A percentile compares a stretch with the other conserved stretches of the same genome.
Conservation (phyloP, 53 echinoderm and acorn worm species). For the Luidia sarsii region DNA sequence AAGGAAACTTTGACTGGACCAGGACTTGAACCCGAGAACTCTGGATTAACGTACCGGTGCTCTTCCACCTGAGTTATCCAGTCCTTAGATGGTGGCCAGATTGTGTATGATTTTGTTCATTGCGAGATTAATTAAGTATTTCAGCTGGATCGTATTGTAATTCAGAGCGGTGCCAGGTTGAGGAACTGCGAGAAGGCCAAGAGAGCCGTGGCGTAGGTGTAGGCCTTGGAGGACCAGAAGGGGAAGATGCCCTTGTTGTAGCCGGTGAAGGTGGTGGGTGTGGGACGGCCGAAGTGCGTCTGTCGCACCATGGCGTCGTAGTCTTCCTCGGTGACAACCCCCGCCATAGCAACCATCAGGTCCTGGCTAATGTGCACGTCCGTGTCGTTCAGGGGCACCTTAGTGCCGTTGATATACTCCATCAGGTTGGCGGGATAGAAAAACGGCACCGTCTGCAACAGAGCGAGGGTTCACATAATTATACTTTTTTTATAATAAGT, state of each 20-base stretch:
- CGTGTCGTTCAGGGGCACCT: constrained; percentile 39
- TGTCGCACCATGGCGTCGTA: constrained; percentile 2
- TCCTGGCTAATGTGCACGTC: not conserved
- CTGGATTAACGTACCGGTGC: too few species aligned
- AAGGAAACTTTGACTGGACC: too few species aligned
- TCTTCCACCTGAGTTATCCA: too few species aligned
- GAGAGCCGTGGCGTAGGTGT: constrained; percentile 21
- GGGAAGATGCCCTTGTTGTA: constrained; percentile 17
- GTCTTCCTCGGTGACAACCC: constrained; percentile 4
- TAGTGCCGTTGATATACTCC: constrained; percentile 50
- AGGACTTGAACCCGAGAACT: too few species aligned
- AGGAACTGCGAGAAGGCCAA: constrained; percentile 16
- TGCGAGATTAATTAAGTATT: not conserved
- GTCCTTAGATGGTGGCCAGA: not conserved
- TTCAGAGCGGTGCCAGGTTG: constrained; percentile 8
- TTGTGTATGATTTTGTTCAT: not conserved
- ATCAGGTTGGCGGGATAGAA: constrained; percentile 31
- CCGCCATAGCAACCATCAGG: constrained; percentile 21
- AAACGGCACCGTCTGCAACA: constrained; percentile 15
- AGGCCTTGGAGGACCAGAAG: constrained; percentile 37
- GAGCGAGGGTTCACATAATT: too few species aligned
- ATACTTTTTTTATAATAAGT: too few species aligned
- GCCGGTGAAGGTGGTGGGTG: constrained; percentile 20
- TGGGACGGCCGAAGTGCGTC: constrained; percentile 20
- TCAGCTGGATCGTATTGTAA: not conserved